Percentiles rank a stretch among this genome's conserved stretches.
Conservation (phyloP, 2,797 vertebrate genomes). For the Serranus cabrilla region DNA sequence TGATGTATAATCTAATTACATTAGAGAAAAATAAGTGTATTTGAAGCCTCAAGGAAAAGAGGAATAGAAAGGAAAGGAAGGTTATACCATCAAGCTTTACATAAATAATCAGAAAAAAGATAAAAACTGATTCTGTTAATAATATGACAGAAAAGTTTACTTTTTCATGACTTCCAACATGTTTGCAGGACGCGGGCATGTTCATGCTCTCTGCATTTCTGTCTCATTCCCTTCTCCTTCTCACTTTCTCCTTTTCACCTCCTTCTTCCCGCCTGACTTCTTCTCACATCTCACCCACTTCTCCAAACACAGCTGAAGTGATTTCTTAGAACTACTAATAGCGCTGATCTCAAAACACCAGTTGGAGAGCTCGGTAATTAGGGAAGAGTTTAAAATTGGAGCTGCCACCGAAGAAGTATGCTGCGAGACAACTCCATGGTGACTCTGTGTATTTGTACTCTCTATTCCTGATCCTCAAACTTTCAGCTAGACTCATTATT, state of each 20-base stretch:
- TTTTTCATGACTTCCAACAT: constrained; percentile 21
- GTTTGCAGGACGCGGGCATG: constrained; percentile 12
- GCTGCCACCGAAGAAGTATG: constrained; percentile 10
- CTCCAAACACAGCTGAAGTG: constrained; percentile 23
- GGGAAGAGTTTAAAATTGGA: constrained; percentile 49
- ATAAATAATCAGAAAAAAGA: not conserved
- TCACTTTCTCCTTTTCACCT: constrained; percentile 37
- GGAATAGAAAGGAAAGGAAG: not conserved
- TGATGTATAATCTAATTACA: not conserved
- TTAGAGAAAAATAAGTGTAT: not conserved
- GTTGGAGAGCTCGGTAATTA: constrained; percentile 27
- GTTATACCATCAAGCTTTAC: not conserved
- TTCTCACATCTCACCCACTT: constrained; percentile 41
- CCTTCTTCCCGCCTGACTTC: not conserved
- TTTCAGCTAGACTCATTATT: constrained; percentile 22
- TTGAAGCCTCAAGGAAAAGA: not conserved
- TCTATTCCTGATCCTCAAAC: constrained; percentile 29
- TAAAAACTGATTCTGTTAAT: not conserved
- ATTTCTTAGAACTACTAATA: constrained; percentile 46
- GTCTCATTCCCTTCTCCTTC: constrained; percentile 43
- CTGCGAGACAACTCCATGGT: not conserved
- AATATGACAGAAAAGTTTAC: not conserved
- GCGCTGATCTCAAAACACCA: constrained; percentile 34
- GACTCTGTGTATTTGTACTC: not conserved
- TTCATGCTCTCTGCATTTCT: constrained; percentile 9